A percentile compares a stretch with the other conserved stretches of the same genome.
These are phyloP conservation scores for Eilema caniola DNA, from an alignment of 2,888 invertebrate species.

Conservation along the genomic window DNA sequence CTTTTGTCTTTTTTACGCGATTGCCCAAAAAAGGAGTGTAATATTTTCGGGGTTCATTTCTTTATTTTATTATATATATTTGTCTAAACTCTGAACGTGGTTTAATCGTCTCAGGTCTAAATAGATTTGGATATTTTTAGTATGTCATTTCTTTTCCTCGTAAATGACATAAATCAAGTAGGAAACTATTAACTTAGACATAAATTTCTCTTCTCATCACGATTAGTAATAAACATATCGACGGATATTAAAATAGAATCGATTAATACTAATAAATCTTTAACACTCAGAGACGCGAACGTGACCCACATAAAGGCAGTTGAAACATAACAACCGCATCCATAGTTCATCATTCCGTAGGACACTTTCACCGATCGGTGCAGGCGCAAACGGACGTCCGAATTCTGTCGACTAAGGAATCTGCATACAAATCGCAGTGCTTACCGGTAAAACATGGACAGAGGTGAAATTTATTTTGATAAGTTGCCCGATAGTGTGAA, in stretches of 20 bases:
- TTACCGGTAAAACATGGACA: conserved; percentile 23
- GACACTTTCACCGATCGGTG: conserved; percentile 43
- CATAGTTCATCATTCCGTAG: conserved; percentile 23
- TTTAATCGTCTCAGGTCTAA: too few relatives aligned
- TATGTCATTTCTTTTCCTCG: neutral
- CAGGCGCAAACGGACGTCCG: conserved; percentile 33
- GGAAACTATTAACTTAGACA: neutral
- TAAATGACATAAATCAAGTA: neutral
- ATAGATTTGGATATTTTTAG: neutral
- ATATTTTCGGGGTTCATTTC: too few relatives aligned
- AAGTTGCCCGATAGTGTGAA: neutral
- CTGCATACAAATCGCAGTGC: conserved; percentile 46
- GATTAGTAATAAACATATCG: neutral
- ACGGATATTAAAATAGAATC: neutral
- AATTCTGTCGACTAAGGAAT: conserved; percentile 39
- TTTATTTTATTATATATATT: too few relatives aligned
- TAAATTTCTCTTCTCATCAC: conserved; percentile 6
- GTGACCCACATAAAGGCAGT: conserved; percentile 2
- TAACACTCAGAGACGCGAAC: neutral
- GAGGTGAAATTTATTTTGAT: conserved; percentile 34
- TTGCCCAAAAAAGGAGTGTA: too few relatives aligned
- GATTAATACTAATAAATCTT: neutral
- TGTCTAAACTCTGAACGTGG: too few relatives aligned
- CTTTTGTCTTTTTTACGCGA: too few relatives aligned
- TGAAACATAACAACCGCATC: conserved; percentile 36